A percentile compares a stretch with the other conserved stretches of the same genome.
phyloP scores from a whole-genome alignment of 1,140 invertebrate genomes.

The Danaus melanippus region DNA sequence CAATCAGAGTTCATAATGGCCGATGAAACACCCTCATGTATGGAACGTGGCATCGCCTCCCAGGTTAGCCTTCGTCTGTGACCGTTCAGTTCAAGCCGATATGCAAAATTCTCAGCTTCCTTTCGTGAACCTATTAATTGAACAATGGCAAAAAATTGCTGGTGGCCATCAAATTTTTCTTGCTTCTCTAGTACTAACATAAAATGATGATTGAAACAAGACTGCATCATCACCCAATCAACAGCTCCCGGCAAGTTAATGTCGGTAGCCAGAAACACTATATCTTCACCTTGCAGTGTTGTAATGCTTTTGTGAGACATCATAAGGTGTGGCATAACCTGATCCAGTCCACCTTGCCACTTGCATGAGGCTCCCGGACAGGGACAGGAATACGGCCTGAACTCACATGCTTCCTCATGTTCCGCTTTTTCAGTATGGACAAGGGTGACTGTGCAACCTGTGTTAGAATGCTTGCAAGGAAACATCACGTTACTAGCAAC shows the following conservation, averaged over 20 bases:
- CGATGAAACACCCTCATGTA: slow-evolving; percentile 98
- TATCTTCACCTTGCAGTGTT: slow-evolving; percentile 97
- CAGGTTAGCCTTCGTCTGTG: slow-evolving; percentile 94
- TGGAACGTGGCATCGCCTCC: slow-evolving; percentile 98
- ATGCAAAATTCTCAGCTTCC: slow-evolving; percentile 99
- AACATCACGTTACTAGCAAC: slow-evolving; percentile 98
- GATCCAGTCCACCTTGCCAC: slow-evolving; percentile 96
- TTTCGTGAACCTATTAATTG: slow-evolving; percentile 98
- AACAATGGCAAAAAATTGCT: slow-evolving; percentile 99
- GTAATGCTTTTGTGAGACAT: slow-evolving; percentile 99
- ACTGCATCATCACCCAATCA: slow-evolving; percentile 99
- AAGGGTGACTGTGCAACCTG: slow-evolving; percentile 94
- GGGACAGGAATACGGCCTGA: slow-evolving; percentile 96
- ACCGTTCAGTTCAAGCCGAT: slow-evolving; percentile 97
- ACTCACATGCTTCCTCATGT: slow-evolving; percentile 99
- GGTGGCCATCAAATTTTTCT: slow-evolving; percentile 97
- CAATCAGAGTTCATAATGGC: slow-evolving; percentile 99
- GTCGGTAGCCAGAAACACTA: slow-evolving; percentile 99
- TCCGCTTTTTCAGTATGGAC: slow-evolving; percentile 97
- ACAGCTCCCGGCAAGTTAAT: slow-evolving; percentile 99
- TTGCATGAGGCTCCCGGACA: slow-evolving; percentile 99
- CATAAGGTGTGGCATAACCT: slow-evolving; percentile 97
- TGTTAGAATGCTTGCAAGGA: slow-evolving; percentile 98
- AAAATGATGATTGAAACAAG: slow-evolving; percentile 98
- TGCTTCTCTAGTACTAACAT: slow-evolving; percentile 99